Evolutionary conservation across 2,113 vertebrate species (phyloP).

Genomic region (Pelecanus crispus): DNA sequence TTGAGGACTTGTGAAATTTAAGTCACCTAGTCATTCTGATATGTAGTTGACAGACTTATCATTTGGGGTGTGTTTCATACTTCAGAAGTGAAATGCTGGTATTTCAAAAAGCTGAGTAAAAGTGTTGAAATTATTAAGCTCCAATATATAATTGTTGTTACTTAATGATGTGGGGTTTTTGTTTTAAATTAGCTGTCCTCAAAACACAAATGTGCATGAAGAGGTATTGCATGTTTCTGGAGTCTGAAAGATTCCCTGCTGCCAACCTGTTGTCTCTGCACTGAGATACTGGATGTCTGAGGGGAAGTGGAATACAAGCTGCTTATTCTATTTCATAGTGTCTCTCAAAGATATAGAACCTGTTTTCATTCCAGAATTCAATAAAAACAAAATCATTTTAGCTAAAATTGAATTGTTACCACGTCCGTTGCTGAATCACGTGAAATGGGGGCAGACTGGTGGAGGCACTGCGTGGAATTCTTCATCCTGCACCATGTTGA

Average conservation of each 20-base stretch:
- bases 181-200: neutral
- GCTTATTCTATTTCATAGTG: slow-evolving; percentile 15
- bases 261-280: neutral
- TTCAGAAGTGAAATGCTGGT: neutral
- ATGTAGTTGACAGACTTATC: neutral
- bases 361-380: slow-evolving; percentile 20
- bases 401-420: slow-evolving; percentile 19
- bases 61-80: neutral
- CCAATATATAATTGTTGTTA: neutral
- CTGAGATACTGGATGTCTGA: neutral
- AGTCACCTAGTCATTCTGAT: neutral
- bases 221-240: neutral
- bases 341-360: neutral
- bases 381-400: slow-evolving; percentile 25
- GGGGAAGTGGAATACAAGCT: neutral
- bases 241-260: neutral
- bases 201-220: neutral
- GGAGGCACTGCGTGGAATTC: neutral
- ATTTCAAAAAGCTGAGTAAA: neutral
- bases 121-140: neutral
- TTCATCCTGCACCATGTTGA: fast-evolving
- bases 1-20: neutral
- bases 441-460: neutral
- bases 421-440: neutral
- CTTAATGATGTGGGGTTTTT: neutral